Evolutionary conservation across 2,113 vertebrate species (phyloP).

Genomic region (Onychostruthus taczanowskii): DNA sequence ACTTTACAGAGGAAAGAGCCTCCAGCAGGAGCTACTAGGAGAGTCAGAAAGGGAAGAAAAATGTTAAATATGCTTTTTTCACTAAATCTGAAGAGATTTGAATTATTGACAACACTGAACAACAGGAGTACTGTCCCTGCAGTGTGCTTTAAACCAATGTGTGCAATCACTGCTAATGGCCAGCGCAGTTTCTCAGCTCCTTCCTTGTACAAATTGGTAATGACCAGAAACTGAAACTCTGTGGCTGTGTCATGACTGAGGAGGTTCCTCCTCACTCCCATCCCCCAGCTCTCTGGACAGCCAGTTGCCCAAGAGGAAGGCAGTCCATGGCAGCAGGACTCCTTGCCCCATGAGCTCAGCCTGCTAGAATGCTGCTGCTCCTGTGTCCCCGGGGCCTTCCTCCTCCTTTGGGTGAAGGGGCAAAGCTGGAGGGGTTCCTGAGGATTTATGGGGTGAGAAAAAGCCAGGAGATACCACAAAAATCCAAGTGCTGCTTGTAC

Average conservation of each 20-base stretch:
- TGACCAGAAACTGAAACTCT: neutral
- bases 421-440: neutral
- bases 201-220: neutral
- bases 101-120: neutral
- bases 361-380: neutral
- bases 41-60: neutral
- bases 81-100: neutral
- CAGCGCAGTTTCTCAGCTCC: neutral
- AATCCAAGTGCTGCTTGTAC: neutral
- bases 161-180: neutral
- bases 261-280: neutral
- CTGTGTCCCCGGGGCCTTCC: neutral
- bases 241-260: rapidly evolving
- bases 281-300: neutral
- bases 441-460: neutral
- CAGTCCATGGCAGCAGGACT: neutral
- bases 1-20: neutral
- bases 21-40: neutral
- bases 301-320: neutral
- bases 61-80: neutral
- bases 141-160: neutral
- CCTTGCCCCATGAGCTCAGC: neutral
- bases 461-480: neutral
- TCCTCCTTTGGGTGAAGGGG: neutral
- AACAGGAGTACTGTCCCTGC: neutral